Evolutionary conservation across 2,113 vertebrate species (phyloP).

Genomic region (Artemisiospiza belli): DNA sequence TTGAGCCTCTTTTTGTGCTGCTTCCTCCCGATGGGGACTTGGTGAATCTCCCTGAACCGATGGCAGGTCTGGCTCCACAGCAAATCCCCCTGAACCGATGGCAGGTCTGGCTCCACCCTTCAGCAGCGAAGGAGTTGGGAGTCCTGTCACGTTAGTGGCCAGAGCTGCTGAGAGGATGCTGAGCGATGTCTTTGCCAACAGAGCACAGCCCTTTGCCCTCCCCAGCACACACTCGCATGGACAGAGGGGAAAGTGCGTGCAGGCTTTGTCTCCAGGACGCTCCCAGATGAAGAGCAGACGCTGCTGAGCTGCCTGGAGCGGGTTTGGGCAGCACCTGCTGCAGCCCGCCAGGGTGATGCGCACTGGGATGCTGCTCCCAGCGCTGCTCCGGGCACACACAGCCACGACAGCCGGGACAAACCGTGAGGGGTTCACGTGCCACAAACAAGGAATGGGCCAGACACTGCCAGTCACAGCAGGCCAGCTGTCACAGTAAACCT

Average conservation of each 20-base stretch:
- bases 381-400: accelerated
- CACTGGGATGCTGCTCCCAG: accelerated
- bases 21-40: neutral
- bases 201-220: accelerated
- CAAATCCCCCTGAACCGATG: accelerated
- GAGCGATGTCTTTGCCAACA: neutral
- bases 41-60: accelerated
- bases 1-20: neutral
- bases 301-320: neutral
- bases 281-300: accelerated
- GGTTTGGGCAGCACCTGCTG: neutral
- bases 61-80: neutral
- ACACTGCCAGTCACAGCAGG: neutral
- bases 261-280: neutral
- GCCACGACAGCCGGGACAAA: neutral
- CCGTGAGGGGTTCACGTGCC: accelerated
- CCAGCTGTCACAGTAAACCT: neutral
- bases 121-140: accelerated
- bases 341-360: neutral
- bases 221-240: accelerated
- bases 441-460: neutral
- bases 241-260: accelerated
- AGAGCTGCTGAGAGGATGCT: neutral
- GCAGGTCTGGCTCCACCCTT: neutral
- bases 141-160: accelerated